Evolutionary conservation across 2,888 invertebrate species (phyloP).

Genomic region (Piscicola geometra): DNA sequence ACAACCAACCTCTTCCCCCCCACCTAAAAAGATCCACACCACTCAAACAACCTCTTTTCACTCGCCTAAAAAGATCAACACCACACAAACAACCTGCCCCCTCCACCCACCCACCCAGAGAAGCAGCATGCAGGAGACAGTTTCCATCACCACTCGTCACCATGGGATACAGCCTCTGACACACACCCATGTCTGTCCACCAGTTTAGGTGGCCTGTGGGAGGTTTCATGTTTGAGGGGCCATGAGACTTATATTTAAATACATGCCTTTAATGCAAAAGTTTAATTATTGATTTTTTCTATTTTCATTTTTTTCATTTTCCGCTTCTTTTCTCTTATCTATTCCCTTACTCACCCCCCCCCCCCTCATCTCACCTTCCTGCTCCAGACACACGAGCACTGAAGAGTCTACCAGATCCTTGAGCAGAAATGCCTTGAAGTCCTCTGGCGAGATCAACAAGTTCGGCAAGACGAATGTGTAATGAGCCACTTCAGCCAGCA

Average conservation of each 20-base stretch:
- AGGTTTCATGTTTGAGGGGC: neutral
- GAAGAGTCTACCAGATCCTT: conserved; percentile 78
- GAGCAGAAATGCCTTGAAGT: conserved; percentile 70
- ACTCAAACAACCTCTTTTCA: neutral
- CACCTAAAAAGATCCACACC: no score
- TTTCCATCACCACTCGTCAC: conserved; percentile 83
- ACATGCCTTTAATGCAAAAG: no score
- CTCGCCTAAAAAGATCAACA: no score
- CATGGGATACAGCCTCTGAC: conserved; percentile 63
- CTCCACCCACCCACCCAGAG: conserved; percentile 62
- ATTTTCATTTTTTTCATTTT: no score
- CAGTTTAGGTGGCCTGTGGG: conserved; percentile 69
- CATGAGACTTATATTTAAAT: no score
- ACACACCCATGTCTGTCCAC: conserved; percentile 65
- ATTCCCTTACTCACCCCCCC: no score
- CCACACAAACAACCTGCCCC: no score
- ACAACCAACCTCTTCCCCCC: neutral
- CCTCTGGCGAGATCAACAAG: conserved; percentile 66
- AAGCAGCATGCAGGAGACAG: conserved; percentile 80
- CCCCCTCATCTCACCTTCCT: conserved; percentile 58
- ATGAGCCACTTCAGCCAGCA: conserved; percentile 20
- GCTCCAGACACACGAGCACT: conserved; percentile 71
- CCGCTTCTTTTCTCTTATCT: no score
- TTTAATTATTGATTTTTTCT: no score
- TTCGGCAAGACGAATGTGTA: conserved; percentile 72